Base-by-base conservation (phyloP, 2,797 vertebrate genomes). In the Sus cebifrons region DNA sequence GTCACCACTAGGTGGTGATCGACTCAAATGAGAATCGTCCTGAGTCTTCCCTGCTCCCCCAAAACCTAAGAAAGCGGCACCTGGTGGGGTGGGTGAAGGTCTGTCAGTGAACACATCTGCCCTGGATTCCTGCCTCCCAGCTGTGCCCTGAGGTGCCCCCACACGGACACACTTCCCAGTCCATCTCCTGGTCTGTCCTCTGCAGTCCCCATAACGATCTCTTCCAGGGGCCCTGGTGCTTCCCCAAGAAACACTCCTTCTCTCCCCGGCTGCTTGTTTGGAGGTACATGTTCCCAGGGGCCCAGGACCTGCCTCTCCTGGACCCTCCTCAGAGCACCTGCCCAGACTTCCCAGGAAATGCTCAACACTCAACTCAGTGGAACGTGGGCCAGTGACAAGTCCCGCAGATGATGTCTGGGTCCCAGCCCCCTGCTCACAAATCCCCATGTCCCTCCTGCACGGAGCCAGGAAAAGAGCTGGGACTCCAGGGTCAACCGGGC, bases 361-460 rank as follows among this genome's bases (percentile, higher is more conserved):
- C 84, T 82, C 27, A 40, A 1, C 0, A 0, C 8, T 64, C 58
- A 25, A 15, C 20, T 10, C 36, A 56, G 36, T 0, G 10, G 15
- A 87, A 23, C 3, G 2, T 16, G 58, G 40, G 40, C 15, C n/a
- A 56, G 3, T 5, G 73, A 64, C 56, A 40, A 82, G 49, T 32
- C 1, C 29, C 54, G 17, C 44, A 54, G 7, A 21, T 15, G 2
- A 9, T 0, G 8, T 62, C 75, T 27, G 29, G 23, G 78, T 20
- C 64, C 70, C 44, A 25, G 16, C 15, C 86, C 2, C 7, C 36
- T 14, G 27, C 21, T 6, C 54, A 25, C 6, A 60, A 0, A 0
- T 44, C 74, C 23, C 32, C 29, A 0, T 4, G 16, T 62, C 16
- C 60, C 78, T 54, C 68, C 54, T 52, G 13, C 32, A 36, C 0